phyloP scores from a whole-genome alignment of 2,797 vertebrate genomes.

The Danio choprae region DNA sequence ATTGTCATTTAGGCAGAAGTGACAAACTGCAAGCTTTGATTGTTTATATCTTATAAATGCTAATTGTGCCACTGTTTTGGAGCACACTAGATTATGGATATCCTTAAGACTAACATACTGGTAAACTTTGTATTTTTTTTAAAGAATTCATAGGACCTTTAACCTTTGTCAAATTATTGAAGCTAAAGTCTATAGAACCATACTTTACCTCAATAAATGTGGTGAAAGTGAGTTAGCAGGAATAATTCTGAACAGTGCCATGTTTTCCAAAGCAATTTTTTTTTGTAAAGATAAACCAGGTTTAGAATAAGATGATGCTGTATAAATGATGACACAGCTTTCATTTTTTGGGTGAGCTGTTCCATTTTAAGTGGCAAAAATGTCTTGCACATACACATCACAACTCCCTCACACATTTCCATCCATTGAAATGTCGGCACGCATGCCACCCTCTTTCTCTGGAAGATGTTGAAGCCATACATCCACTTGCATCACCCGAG shows the following conservation, averaged over 20 bases:
- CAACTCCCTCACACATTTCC: neutral
- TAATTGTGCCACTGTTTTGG: no score
- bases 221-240: neutral
- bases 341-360: neutral
- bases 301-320: neutral
- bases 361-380: neutral
- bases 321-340: neutral
- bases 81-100: no score
- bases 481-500: slow-evolving; percentile 32
- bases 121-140: no score
- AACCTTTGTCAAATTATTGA: neutral
- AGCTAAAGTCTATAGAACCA: neutral
- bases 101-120: no score
- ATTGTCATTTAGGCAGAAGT: no score
- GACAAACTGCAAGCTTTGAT: no score
- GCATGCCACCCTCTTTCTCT: neutral
- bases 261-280: neutral
- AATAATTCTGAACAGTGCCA: no score
- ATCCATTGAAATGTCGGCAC: slow-evolving; percentile 13
- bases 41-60: no score
- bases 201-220: neutral
- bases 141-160: no score
- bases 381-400: neutral
- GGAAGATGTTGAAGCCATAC: slow-evolving; percentile 18
- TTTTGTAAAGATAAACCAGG: neutral